Evolutionary conservation across 2,888 invertebrate species (phyloP), one percentile per base, ranked within the genome.

Genomic region (Dolomedes plantarius): DNA sequence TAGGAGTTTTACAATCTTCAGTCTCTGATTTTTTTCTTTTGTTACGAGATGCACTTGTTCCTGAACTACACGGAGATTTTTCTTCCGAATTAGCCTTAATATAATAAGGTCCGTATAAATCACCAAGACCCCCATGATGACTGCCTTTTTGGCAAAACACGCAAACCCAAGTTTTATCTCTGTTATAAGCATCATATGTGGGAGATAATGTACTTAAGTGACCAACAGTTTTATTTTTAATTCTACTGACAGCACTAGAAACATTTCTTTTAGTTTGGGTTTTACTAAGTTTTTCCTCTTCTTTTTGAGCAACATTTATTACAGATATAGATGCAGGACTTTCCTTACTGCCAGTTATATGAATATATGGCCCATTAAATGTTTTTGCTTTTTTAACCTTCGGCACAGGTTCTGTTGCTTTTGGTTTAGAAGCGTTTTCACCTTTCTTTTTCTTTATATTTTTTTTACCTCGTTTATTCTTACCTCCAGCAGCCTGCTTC

Each of bases 91-190:
- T 87, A 31, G 88, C 88, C 23, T 89, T 89, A 19, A 90, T 89
- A 87, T 95, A 93, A 91, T 98, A 98, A 0, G 98, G 98, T 0
- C 98, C 98, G 91, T 97, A 98, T 73, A 98, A 93, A 92, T 98
- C 98, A 0, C 98, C 97, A 19, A 95, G 92, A 0, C 93, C 93
- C 72, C 92, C 92, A 90, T 93, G 92, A 92, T 96, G 95, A 1
- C 95, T 95, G 0, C 96, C 96, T 82, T 94, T 93, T 90, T 95
- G 95, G 92, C 98, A 98, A 91, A 98, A 96, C 16, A 95, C 96
- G 92, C 98, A 98, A 88, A 96, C 94, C 97, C 97, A 98, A 68
- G 95, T 94, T 9, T 94, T 93, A 91, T 97, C 96, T 16, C 95
- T 94, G 64, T 95, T 96, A 89, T 94, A 94, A 1, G 96, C 95